Percentiles rank a stretch among this genome's conserved stretches.
Evolutionary conservation across 2,113 vertebrate genomes (phyloP).

Genomic region (Alectura lathami): DNA sequence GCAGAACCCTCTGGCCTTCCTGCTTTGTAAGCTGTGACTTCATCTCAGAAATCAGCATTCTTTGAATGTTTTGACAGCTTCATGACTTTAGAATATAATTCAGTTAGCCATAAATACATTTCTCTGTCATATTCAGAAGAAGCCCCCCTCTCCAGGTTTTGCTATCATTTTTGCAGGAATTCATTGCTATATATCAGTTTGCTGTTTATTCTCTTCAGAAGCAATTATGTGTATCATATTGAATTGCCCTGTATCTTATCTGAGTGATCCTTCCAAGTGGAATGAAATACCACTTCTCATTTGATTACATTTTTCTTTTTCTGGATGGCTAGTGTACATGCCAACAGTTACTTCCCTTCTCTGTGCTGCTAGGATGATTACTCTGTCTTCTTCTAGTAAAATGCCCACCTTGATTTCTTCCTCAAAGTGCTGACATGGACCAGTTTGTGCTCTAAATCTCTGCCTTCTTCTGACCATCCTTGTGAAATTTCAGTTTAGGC

Average conservation of each 20-base stretch:
- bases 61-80: not conserved
- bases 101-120: not conserved
- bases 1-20: not conserved
- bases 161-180: not conserved
- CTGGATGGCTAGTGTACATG: not conserved
- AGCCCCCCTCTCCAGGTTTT: not conserved
- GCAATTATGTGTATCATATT: not conserved
- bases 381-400: not conserved
- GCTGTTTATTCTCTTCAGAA: constrained; percentile 44
- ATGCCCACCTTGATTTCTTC: not conserved
- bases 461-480: not conserved
- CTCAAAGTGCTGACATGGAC: not conserved
- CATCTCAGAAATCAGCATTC: not conserved
- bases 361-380: not conserved
- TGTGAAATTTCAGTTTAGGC: not conserved
- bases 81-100: not conserved
- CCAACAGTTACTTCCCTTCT: not conserved
- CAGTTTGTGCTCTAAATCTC: not conserved
- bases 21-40: not conserved
- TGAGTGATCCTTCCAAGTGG: not conserved
- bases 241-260: constrained; percentile 4
- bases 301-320: constrained; percentile 19
- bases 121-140: not conserved
- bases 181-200: not conserved
- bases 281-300: constrained; percentile 9